Evolutionary conservation across 1,140 invertebrate species (phyloP).

Genomic region (Aphis gossypii): DNA sequence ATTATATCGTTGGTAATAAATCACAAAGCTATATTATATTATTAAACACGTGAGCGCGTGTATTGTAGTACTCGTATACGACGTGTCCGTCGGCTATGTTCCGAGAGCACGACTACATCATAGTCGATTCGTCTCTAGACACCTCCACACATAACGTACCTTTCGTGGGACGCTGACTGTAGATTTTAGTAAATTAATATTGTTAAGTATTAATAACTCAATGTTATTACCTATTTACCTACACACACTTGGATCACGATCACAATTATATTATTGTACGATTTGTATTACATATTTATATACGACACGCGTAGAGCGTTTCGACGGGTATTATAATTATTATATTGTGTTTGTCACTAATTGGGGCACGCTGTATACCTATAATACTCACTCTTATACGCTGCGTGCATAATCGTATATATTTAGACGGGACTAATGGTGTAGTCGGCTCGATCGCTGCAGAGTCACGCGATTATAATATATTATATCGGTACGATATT

Average conservation of each 20-base stretch:
- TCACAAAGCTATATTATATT: background rate
- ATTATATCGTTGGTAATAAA: background rate
- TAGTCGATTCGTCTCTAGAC: background rate
- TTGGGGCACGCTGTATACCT: background rate
- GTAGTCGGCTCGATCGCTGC: background rate
- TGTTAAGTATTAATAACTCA: background rate
- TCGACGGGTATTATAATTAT: background rate
- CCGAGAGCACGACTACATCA: background rate
- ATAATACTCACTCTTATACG: background rate
- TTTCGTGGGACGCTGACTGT: background rate
- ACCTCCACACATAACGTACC: background rate
- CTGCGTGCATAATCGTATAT: slow-evolving; percentile 3
- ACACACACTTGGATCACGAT: background rate
- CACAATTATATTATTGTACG: no score
- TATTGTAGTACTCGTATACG: background rate
- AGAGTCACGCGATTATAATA: background rate
- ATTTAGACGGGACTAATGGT: background rate
- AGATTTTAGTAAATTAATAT: background rate
- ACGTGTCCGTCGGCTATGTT: background rate
- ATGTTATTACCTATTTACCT: background rate
- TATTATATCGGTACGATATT: background rate
- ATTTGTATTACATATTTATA: no score
- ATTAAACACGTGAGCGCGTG: background rate
- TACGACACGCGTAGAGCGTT: background rate
- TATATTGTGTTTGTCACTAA: background rate